Conservation (phyloP, 2,888 invertebrate species). For the Tinea semifulvella region DNA sequence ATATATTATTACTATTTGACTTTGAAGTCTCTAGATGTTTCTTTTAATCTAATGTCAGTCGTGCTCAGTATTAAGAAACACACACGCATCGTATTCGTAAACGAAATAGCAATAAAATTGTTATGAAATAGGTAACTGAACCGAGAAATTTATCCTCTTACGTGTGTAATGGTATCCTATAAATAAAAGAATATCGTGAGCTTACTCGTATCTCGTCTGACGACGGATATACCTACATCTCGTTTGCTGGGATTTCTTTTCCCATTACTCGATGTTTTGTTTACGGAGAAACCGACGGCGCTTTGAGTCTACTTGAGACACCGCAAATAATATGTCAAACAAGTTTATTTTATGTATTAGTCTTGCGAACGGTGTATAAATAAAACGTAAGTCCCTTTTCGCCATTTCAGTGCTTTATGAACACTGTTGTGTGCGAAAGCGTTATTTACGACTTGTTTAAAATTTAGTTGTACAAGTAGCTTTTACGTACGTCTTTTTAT, state of each 20-base stretch:
- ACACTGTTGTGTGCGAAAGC: no score
- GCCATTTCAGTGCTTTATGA: no score
- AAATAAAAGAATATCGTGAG: conserved; percentile 8
- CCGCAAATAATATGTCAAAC: conserved; percentile 29
- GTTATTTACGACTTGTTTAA: no score
- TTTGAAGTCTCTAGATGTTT: no score
- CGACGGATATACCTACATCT: conserved; percentile 18
- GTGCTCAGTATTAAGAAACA: no score
- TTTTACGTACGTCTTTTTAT: no score
- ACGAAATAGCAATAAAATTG: no score
- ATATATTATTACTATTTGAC: no score
- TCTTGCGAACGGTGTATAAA: conserved; percentile 4
- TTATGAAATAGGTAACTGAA: neutral
- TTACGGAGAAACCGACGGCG: conserved; percentile 20
- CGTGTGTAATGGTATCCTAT: conserved; percentile 8
- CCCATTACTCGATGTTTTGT: conserved; percentile 23
- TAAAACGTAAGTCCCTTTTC: neutral
- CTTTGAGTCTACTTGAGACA: conserved; percentile 19
- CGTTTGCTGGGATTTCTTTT: conserved; percentile 24
- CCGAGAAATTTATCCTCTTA: conserved; percentile 4
- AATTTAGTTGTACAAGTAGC: no score
- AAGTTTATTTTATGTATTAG: conserved; percentile 12
- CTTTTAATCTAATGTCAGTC: no score
- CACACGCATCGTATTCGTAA: no score
- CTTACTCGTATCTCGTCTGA: conserved; percentile 7